A percentile compares a stretch with the other conserved stretches of the same genome.
Evolutionary conservation across 2,113 vertebrate species (phyloP).

Genomic region (Butastur rufipennis): DNA sequence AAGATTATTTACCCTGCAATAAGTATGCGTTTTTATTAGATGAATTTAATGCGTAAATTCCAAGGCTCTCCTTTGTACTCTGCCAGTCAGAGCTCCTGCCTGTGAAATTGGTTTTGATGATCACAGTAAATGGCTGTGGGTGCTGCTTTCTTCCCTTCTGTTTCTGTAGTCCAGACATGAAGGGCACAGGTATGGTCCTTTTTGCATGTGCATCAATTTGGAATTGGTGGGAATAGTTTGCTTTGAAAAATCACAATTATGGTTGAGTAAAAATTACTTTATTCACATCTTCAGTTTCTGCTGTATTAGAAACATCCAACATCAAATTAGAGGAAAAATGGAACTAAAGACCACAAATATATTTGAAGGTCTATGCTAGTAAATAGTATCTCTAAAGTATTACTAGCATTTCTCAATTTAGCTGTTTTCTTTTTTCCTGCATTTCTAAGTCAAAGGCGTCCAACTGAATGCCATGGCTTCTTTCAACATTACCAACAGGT

Average conservation of each 20-base stretch:
- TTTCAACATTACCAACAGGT: neutral
- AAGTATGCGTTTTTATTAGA: neutral
- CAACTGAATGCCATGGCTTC: neutral
- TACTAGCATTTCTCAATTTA: neutral
- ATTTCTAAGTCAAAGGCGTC: neutral
- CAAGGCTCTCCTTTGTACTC: neutral
- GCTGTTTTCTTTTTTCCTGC: neutral
- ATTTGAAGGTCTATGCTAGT: neutral
- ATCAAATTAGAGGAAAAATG: neutral
- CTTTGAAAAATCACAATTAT: neutral
- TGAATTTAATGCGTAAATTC: neutral
- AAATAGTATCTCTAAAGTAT: neutral
- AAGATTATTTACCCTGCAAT: neutral
- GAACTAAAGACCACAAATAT: neutral
- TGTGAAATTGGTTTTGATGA: neutral
- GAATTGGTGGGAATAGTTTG: neutral
- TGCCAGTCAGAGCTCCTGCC: neutral
- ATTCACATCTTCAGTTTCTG: neutral
- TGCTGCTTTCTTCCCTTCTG: neutral
- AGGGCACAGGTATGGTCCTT: neutral
- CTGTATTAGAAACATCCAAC: neutral
- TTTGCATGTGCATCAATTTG: neutral
- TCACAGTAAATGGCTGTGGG: neutral
- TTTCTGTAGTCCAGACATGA: neutral
- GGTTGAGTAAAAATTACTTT: neutral